Evolutionary conservation across 2,888 invertebrate species (phyloP), one percentile per base, ranked within the genome.

Genomic region (Nymphalis polychloros): DNA sequence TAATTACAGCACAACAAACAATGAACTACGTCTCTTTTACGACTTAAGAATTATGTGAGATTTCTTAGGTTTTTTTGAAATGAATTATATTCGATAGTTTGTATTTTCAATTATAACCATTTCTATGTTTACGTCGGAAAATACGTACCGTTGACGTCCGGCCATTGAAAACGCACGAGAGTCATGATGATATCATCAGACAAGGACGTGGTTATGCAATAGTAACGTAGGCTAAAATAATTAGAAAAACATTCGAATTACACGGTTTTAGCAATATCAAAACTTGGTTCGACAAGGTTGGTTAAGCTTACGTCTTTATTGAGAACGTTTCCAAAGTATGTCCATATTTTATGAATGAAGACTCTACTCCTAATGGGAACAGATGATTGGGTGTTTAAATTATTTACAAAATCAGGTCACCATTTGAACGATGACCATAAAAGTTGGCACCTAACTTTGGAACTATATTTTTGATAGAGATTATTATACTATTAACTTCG

Each of bases 131-230:
- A 66, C 57, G 62, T 70, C 13, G 65, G 59, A 62, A 70, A 71
- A 65, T 72, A 70, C 67, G 60, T 61, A 65, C 55, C 55, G 8
- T 35, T 63, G 64, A 70, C 72, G 70, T 67, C 64, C 72, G 69
- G 69, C 67, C 69, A 71, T 67, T 69, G 41, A 67, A 62, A 69
- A 23, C 64, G 67, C 69, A 66, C 63, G 61, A 69, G 64, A 55
- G 67, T 63, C 20, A 27, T 63, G 50, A 70, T 86, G 86, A 87
- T 84, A 84, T 86, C 86, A 86, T 72, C 80, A 68, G 70, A 72
- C 86, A 84, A 87, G 86, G 85, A 82, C 84, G 81, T 61, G 59
- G 77, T 84, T 83, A 80, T 81, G 79, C 76, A 82, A 85, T 75
- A 68, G 71, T 67, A 71, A 76, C 77, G 76, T 74, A 68, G 72